Base-by-base conservation (phyloP, 2,797 vertebrate species). In the Chromis chromis region DNA sequence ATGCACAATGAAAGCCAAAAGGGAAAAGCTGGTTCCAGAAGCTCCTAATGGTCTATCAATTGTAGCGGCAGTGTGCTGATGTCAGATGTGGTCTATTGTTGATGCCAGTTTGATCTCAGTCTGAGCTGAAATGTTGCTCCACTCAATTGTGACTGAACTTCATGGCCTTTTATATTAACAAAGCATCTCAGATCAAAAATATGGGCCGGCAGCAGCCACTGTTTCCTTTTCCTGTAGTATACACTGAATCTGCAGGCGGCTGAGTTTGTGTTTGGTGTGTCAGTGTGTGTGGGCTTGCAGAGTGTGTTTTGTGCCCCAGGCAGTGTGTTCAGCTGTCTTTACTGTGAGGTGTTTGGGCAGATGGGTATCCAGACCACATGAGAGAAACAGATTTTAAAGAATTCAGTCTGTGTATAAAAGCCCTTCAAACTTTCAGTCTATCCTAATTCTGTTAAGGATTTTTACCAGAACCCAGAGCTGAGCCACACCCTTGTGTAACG, bases 401-500 rank as follows among this genome's bases (percentile, higher is more conserved):
- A 65, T 11, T 17, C 6, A 66, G 61, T 63, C 25, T 65, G 56
- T 58, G 19, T 40, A 25, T 59, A 54, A 81, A 73, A 82, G 48
- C 54, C 27, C 50, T 36, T 50, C 21, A 74, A 63, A 65, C 71
- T 46, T 68, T 74, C 75, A 40, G 68, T 73, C 78, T 39, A 74
- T 86, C 36, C 61, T 72, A 61, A 83, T 80, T 67, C 53, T 78
- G 76, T 78, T 85, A 69, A 52, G 55, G 56, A 39, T 74, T 74
- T 33, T 56, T 54, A 57, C 65, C 59, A 53, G 53, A 73, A 72
- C 53, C 17, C n/a, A 22, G 61, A 9, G 0, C 79, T 42, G 65
- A 80, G 84, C 86, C 91, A 89, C 89, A 61, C 88, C 89, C 81
- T 58, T 61, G 70, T 74, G 56, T 67, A 85, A 88, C 83, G 78